Evolutionary conservation across 1,140 invertebrate species (phyloP), one percentile per base, ranked within the genome.

Genomic region (Heliconius himera): DNA sequence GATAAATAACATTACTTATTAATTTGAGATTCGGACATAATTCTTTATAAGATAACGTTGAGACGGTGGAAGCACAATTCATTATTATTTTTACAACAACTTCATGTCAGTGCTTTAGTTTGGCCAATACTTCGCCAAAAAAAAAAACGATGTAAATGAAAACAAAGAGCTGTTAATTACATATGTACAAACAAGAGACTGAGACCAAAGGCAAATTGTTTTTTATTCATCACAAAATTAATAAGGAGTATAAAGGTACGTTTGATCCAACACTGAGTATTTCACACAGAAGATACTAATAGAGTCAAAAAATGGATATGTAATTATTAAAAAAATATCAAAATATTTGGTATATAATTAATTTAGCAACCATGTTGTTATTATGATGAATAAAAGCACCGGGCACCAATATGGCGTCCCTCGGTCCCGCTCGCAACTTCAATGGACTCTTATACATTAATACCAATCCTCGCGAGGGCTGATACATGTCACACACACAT

Each of bases 321-420:
- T 73, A 22, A 73, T 49, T 49, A 73, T 46, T 72, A 66, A 66
- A 66, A 66, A 29, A 66, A 66, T 66, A 66, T 66, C 60, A 66
- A 66, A 66, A 66, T 20, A 41, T 41, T 60, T 22, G 54, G 6
- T 60, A 60, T 66, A 56, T 66, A 51, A 51, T 51, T 20, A 29
- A 29, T 26, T 66, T 9, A 29, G 22, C 60, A 29, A 66, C 11
- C 22, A 22, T 29, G 72, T 73, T 73, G 33, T 73, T 16, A 29
- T 86, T 81, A 84, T 88, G 90, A 91, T 90, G 91, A 91, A 91
- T 83, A 89, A 91, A 90, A 90, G 83, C 80, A 84, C 77, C 81
- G 73, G 77, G 87, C 91, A 91, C 93, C 93, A 94, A 93, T 92
- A 94, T 93, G 93, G 91, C 88, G 90, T 90, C 92, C 91, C 90